A percentile compares a stretch with the other conserved stretches of the same genome.
phyloP scores from a whole-genome alignment of 2,888 invertebrate species.

The Plebejus anna region DNA sequence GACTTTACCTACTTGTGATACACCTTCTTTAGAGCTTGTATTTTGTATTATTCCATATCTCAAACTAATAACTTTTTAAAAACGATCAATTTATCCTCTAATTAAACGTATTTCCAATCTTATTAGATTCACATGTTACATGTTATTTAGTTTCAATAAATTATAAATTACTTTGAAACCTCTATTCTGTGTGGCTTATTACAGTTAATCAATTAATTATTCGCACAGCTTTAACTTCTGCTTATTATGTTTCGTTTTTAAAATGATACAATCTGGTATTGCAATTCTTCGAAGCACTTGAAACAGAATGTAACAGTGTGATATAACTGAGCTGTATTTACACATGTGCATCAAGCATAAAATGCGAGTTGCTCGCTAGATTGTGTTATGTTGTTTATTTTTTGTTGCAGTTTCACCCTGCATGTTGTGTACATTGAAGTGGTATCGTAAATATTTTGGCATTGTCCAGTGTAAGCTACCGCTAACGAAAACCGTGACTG shows the following conservation, averaged over 20 bases:
- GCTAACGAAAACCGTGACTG: conserved; percentile 69
- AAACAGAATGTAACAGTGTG: conserved; percentile 15
- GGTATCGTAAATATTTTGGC: conserved; percentile 73
- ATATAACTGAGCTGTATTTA: conserved; percentile 7
- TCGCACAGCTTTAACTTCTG: neutral
- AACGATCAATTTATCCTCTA: neutral
- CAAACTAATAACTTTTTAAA: neutral
- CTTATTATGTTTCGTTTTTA: conserved; percentile 9
- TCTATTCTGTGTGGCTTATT: neutral
- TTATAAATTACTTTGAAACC: neutral
- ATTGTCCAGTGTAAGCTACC: conserved; percentile 73
- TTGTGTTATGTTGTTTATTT: conserved; percentile 51
- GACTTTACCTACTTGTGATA: neutral
- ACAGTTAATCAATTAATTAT: neutral
- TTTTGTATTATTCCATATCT: neutral
- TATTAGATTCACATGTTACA: neutral
- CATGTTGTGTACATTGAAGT: conserved; percentile 79
- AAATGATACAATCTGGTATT: conserved; percentile 10
- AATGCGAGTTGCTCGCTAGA: conserved; percentile 45
- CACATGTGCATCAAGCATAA: conserved; percentile 22
- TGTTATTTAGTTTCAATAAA: neutral
- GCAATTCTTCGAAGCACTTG: neutral
- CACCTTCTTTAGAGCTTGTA: neutral
- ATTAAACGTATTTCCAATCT: neutral
- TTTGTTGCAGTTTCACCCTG: conserved; percentile 82